Conservation (phyloP, 2,888 invertebrate species). For the Hermaeophaga mercurialis region DNA sequence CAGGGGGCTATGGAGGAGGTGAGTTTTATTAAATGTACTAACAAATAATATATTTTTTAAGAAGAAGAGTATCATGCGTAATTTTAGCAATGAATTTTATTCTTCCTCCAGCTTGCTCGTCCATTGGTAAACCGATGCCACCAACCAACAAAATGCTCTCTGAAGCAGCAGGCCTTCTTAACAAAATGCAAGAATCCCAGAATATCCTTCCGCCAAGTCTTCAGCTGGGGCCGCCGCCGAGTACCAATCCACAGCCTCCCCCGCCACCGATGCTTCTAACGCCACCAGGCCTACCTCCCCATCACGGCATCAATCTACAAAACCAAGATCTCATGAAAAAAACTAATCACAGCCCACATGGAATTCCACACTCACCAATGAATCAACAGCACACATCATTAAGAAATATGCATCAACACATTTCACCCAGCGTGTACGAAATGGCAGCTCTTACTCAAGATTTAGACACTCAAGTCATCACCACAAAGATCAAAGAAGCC, state of each 20-base stretch:
- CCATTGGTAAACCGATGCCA: slow-evolving; percentile 73
- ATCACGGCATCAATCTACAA: slow-evolving; percentile 70
- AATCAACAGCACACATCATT: slow-evolving; percentile 66
- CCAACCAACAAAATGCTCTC: slow-evolving; percentile 79
- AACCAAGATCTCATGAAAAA: slow-evolving; percentile 66
- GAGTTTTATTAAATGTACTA: slow-evolving; percentile 59
- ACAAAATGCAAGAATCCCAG: slow-evolving; percentile 72
- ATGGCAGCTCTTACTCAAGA: slow-evolving; percentile 97
- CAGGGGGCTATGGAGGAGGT: slow-evolving; percentile 90
- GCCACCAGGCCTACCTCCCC: slow-evolving; percentile 77
- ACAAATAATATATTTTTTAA: neutral
- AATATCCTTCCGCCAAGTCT: slow-evolving; percentile 63
- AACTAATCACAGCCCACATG: slow-evolving; percentile 63
- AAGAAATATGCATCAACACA: slow-evolving; percentile 79
- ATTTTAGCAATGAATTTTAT: slow-evolving; percentile 8
- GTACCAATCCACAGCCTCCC: slow-evolving; percentile 56
- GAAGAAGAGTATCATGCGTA: slow-evolving; percentile 2
- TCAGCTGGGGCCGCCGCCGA: slow-evolving; percentile 57
- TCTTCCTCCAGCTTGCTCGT: slow-evolving; percentile 54
- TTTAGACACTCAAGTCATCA: slow-evolving; percentile 94
- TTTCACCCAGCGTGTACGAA: slow-evolving; percentile 95
- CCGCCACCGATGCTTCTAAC: slow-evolving; percentile 71
- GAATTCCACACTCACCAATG: slow-evolving; percentile 63
- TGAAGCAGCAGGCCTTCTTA: slow-evolving; percentile 67
- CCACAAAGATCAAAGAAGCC: slow-evolving; percentile 96